A percentile compares a stretch with the other conserved stretches of the same genome.
phyloP scores from a whole-genome alignment of 1,140 invertebrate genomes.

The Anastatus disparis region DNA sequence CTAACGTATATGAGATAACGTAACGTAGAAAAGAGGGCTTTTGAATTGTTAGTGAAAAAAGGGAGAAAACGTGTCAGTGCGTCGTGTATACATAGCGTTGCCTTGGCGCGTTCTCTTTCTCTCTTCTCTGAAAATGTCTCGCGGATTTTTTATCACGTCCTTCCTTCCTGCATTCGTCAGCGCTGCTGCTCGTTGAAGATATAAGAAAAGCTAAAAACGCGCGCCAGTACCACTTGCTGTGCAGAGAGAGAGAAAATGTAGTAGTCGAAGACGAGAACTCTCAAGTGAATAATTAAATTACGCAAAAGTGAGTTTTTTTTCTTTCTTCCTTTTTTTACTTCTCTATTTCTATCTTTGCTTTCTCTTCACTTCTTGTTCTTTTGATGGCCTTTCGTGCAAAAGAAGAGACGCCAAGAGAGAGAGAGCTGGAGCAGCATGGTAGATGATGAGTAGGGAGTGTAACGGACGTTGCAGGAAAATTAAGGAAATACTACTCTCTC shows the following conservation, averaged over 20 bases:
- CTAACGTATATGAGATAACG: too few relatives aligned
- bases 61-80: slow-evolving; percentile 26
- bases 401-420: not conserved
- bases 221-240: not conserved
- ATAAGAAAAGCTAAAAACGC: too few relatives aligned
- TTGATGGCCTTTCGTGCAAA: slow-evolving; percentile 9
- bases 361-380: slow-evolving; percentile 32
- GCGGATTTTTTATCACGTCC: slow-evolving; percentile 37
- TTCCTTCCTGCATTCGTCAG: slow-evolving; percentile 40
- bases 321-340: slow-evolving; percentile 1
- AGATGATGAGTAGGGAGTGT: slow-evolving; percentile 26
- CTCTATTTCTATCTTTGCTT: slow-evolving; percentile 27
- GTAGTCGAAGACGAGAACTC: slow-evolving; percentile 1
- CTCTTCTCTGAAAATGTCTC: slow-evolving; percentile 20
- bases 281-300: slow-evolving; percentile 43
- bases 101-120: too few relatives aligned
- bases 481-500: slow-evolving; percentile 3
- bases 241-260: not conserved
- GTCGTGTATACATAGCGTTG: slow-evolving; percentile 24
- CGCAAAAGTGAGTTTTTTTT: not conserved
- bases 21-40: too few relatives aligned
- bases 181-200: not conserved
- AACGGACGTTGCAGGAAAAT: slow-evolving; percentile 25
- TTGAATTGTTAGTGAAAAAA: too few relatives aligned
- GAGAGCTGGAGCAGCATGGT: not conserved